Conservation (phyloP, 2,888 invertebrate species). For the Nymphalis c-album region DNA sequence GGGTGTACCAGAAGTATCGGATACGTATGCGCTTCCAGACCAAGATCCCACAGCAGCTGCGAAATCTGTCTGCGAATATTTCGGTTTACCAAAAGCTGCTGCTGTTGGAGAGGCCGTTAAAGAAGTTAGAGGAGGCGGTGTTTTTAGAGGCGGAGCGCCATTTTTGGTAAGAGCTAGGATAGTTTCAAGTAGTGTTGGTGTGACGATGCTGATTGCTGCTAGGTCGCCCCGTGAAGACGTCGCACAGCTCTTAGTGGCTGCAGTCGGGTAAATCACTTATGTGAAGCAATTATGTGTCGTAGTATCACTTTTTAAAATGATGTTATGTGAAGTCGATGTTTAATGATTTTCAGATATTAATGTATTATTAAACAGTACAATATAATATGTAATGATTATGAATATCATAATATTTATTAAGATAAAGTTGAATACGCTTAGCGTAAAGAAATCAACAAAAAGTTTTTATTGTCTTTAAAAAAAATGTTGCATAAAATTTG, state of each 20-base stretch:
- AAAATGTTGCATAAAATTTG: no score
- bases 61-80: constrained; percentile 67
- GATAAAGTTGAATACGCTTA: no score
- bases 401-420: no score
- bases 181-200: constrained; percentile 86
- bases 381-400: no score
- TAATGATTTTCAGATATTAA: neutral
- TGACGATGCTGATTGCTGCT: constrained; percentile 96
- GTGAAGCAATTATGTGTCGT: neutral
- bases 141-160: constrained; percentile 95
- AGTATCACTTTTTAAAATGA: neutral
- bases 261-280: constrained; percentile 85
- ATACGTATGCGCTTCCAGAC: constrained; percentile 93
- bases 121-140: constrained; percentile 81
- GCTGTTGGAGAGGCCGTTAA: constrained; percentile 69
- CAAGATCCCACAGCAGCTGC: constrained; percentile 66
- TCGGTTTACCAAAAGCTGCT: constrained; percentile 62
- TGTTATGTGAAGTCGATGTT: neutral
- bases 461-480: no score
- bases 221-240: constrained; percentile 92
- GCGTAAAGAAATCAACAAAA: no score
- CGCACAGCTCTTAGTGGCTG: constrained; percentile 92
- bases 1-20: constrained; percentile 88
- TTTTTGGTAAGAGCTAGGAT: constrained; percentile 93
- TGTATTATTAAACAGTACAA: neutral